Base-by-base conservation (phyloP, 2,888 invertebrate species). In the Philereme transversata region DNA sequence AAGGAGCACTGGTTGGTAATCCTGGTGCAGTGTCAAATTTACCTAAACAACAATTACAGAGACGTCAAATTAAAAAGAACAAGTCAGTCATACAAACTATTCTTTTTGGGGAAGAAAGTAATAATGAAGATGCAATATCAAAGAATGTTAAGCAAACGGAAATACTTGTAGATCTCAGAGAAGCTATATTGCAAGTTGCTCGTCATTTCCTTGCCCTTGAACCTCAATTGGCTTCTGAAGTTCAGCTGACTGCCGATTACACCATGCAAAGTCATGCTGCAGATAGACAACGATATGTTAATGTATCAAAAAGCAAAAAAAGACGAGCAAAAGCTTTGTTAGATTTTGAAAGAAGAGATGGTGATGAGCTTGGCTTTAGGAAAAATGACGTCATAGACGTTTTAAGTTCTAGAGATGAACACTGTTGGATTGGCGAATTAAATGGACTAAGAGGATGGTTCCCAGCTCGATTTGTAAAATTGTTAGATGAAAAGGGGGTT, bases 121-220 rank as follows among this genome's bases (percentile, higher is more conserved):
- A 94, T 65, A 95, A 95, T 77, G 97, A 98, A 72, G 97, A 97
- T 84, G 93, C 96, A 9, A 96, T 98, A 82, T 97, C 97, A 64
- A 99, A 99, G 88, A 99, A 99, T 92, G 97, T 99, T 54, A 96
- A 97, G 66, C 99, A 99, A 92, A 99, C 99, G 74, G 99, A 99
- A 93, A 96, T 99, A 77, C 93, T 99, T 69, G 99, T 99, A n/a
- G 99, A 99, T 91, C 93, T 99, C 55, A 94, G 99, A 71, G 99
- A 99, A 91, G 97, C 99, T 38, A 98, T 99, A 73, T 92, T 99
- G 57, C 99, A 94, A 93, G 95, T 95, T 50, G 97, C 98, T 33
- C 94, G 99, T 38, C 99, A 99, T 90, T 99, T 99, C 87, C 95
- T 99, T 70, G 96, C 97, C 62, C 94, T 98, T 46, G 99, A 99